Conservation (phyloP, 2,888 invertebrate species). For the Mimachlamys varia region DNA sequence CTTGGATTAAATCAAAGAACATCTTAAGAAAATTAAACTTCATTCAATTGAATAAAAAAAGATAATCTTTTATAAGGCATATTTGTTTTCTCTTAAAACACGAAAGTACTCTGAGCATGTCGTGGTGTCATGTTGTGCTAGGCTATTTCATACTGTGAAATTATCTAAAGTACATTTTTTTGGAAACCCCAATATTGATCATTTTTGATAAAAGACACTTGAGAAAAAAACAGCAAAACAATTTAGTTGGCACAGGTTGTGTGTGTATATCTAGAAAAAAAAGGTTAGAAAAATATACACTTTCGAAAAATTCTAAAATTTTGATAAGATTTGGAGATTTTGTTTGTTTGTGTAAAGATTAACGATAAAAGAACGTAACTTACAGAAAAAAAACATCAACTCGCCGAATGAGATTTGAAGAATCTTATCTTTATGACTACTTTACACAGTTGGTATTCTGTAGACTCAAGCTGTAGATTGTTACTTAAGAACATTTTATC, state of each 20-base stretch:
- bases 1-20: too few relatives aligned
- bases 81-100: background rate
- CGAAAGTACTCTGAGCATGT: background rate
- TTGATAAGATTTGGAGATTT: too few relatives aligned
- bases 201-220: background rate
- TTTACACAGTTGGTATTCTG: background rate
- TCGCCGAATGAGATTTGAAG: background rate
- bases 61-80: too few relatives aligned
- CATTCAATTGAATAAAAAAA: too few relatives aligned
- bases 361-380: background rate
- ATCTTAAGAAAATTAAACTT: too few relatives aligned
- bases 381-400: background rate
- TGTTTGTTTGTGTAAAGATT: background rate
- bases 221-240: background rate
- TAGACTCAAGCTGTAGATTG: background rate
- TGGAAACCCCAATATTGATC: background rate
- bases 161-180: background rate
- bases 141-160: background rate
- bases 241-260: background rate
- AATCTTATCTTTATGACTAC: background rate
- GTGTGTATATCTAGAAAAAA: background rate
- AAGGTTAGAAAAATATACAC: too few relatives aligned
- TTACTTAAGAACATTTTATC: background rate
- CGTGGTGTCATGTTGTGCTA: background rate
- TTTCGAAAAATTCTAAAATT: background rate